These are phyloP conservation scores for Oxyura jamaicensis DNA, from an alignment of 2,113 vertebrate genomes.

Conservation along the genomic window DNA sequence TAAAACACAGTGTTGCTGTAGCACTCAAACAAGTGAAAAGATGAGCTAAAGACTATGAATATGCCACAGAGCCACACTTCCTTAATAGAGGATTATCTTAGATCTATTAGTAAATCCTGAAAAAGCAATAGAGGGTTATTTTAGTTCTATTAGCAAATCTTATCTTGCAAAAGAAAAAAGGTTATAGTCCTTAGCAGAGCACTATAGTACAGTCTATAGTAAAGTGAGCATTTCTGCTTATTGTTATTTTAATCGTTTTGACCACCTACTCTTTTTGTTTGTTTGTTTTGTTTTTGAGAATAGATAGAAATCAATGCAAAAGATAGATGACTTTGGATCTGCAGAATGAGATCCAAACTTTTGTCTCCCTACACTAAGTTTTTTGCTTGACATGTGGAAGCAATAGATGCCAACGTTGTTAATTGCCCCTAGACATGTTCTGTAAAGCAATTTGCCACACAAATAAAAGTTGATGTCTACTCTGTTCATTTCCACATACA, in stretches of 20 bases:
- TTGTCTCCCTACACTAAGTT: background rate
- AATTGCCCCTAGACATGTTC: background rate
- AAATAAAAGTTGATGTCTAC: background rate
- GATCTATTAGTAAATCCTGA: background rate
- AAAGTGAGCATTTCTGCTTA: background rate
- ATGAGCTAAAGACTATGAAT: background rate
- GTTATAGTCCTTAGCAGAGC: background rate
- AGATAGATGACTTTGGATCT: background rate
- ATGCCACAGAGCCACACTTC: background rate
- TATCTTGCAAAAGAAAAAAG: background rate
- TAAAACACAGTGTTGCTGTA: conserved; percentile 8
- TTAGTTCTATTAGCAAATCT: background rate
- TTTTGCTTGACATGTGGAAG: background rate
- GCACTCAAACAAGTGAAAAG: conserved; percentile 45
- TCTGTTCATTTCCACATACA: background rate
- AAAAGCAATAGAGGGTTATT: background rate
- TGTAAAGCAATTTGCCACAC: background rate
- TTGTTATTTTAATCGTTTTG: background rate
- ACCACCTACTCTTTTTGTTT: background rate
- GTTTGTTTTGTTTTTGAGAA: background rate
- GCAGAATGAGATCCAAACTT: background rate
- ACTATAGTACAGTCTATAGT: background rate
- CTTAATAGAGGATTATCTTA: background rate
- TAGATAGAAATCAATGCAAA: background rate
- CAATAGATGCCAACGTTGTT: background rate